phyloP scores from a whole-genome alignment of 1,140 invertebrate genomes.

The Acromyrmex echinatior region DNA sequence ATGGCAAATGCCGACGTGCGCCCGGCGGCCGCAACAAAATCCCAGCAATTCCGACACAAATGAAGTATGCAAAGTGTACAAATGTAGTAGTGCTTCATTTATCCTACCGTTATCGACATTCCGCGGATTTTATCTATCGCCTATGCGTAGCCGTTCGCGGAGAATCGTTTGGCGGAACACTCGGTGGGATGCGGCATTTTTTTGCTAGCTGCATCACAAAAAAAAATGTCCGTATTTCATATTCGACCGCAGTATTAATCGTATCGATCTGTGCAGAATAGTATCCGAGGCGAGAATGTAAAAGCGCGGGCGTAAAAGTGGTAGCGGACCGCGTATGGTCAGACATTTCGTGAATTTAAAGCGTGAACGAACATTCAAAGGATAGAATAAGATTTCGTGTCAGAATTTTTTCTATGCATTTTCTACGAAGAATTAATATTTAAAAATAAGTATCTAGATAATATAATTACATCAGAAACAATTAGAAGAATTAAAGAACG shows the following conservation, averaged over 20 bases:
- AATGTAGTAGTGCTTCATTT: constrained; percentile 59
- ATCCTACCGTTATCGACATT: constrained; percentile 54
- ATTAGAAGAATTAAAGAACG: too few species aligned
- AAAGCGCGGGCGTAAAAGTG: not conserved
- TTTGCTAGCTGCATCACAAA: not conserved
- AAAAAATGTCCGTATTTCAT: not conserved
- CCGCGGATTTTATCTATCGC: constrained; percentile 39
- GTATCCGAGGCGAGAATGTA: not conserved
- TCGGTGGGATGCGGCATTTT: constrained; percentile 13
- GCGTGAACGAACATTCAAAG: not conserved
- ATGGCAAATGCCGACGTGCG: constrained; percentile 33
- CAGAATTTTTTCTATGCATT: not conserved
- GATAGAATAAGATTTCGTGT: not conserved
- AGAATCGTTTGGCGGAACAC: constrained; percentile 1
- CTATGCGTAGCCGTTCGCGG: not conserved
- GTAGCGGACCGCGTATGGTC: not conserved
- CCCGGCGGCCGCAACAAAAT: constrained; percentile 53
- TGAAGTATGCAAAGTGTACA: constrained; percentile 57
- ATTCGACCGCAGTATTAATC: constrained; percentile 17
- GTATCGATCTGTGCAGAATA: not conserved
- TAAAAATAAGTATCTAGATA: not conserved
- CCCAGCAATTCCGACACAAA: constrained; percentile 56
- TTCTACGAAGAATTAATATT: not conserved
- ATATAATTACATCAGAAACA: not conserved
- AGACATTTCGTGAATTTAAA: not conserved